phyloP scores from a whole-genome alignment of 2,888 invertebrate species.

The Proisotoma minuta region DNA sequence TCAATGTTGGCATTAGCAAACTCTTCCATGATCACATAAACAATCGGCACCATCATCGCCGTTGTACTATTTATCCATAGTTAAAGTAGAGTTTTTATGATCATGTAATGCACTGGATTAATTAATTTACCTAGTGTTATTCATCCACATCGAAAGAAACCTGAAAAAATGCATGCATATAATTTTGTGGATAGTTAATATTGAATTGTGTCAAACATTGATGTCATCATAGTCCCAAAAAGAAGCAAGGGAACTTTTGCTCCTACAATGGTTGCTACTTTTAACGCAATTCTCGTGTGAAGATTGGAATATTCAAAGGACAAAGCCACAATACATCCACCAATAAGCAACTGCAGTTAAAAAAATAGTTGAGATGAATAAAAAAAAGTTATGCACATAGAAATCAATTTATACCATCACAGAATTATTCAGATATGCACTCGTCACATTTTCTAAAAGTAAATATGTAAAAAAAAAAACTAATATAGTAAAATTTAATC shows the following conservation, averaged over 20 bases:
- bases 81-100: too few relatives aligned
- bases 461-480: not conserved
- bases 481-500: not conserved
- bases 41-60: conserved; percentile 44
- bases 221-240: conserved; percentile 77
- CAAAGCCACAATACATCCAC: conserved; percentile 54
- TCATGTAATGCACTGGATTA: too few relatives aligned
- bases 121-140: too few relatives aligned
- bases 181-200: too few relatives aligned
- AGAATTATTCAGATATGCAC: conserved; percentile 8
- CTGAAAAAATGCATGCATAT: too few relatives aligned
- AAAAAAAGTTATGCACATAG: too few relatives aligned
- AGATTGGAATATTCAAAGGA: conserved; percentile 55
- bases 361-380: conserved; percentile 19
- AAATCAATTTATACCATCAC: too few relatives aligned
- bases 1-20: not conserved
- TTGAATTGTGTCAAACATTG: too few relatives aligned
- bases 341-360: conserved; percentile 39
- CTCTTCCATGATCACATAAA: conserved; percentile 9
- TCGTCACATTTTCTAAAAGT: conserved; percentile 16
- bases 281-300: conserved; percentile 55
- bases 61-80: too few relatives aligned
- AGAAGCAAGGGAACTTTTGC: conserved; percentile 59
- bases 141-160: conserved; percentile 9
- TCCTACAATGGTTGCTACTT: conserved; percentile 50